phyloP scores from a whole-genome alignment of 2,113 vertebrate species.

The Grallaria varia region DNA sequence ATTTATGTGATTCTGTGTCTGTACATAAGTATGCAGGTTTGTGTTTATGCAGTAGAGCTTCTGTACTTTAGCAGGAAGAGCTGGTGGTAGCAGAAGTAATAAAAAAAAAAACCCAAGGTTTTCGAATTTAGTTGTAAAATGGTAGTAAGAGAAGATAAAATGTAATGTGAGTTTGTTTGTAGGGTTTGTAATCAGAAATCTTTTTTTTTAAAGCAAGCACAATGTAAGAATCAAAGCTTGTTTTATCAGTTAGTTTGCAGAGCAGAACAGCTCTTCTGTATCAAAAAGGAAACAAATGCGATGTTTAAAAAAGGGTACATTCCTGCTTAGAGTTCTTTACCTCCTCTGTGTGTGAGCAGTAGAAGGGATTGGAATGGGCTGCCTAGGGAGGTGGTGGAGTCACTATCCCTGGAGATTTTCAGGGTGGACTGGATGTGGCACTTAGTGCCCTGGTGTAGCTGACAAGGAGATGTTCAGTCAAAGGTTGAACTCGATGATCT shows the following conservation, averaged over 20 bases:
- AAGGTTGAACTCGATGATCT: rapidly evolving
- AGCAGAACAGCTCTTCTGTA: not conserved
- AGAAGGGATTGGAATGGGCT: not conserved
- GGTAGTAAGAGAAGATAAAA: not conserved
- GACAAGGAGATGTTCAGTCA: not conserved
- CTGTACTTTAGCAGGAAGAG: not conserved
- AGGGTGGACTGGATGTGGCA: not conserved
- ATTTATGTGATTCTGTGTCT: not conserved
- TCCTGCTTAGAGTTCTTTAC: not conserved
- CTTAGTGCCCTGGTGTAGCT: not conserved
- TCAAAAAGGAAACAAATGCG: not conserved
- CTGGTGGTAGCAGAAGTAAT: not conserved
- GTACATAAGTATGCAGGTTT: not conserved
- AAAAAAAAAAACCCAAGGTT: not conserved
- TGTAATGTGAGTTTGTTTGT: not conserved
- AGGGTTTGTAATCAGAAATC: not conserved
- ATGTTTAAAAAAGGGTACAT: not conserved
- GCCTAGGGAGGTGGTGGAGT: not conserved
- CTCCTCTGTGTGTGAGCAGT: not conserved
- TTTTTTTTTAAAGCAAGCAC: not conserved
- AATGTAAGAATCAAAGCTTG: not conserved
- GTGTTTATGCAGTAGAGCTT: not conserved
- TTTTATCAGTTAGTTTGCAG: not conserved
- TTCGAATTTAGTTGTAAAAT: not conserved
- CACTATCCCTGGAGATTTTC: not conserved